A percentile compares a stretch with the other conserved stretches of the same genome.
Evolutionary conservation across 1,140 invertebrate genomes (phyloP).

Genomic region (Aricia agestis): DNA sequence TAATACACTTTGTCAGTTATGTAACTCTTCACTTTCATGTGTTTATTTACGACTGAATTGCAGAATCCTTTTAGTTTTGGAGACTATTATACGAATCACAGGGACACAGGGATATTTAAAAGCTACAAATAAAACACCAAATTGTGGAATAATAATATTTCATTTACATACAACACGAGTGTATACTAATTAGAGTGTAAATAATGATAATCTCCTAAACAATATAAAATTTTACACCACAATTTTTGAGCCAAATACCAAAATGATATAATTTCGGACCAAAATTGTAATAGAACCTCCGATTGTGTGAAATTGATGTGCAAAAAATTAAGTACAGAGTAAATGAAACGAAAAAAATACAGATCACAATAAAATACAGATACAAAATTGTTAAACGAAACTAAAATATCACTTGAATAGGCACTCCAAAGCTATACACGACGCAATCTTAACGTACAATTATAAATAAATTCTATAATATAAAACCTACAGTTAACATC

Average conservation of each 20-base stretch:
- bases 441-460: slow-evolving; percentile 7
- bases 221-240: slow-evolving; percentile 54
- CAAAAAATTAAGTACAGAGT: slow-evolving; percentile 23
- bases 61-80: too few relatives aligned
- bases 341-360: slow-evolving; percentile 17
- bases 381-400: slow-evolving; percentile 9
- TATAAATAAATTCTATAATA: slow-evolving; percentile 15
- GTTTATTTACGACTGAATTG: not conserved
- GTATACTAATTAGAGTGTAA: slow-evolving; percentile 56
- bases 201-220: slow-evolving; percentile 41
- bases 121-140: slow-evolving; percentile 24
- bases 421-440: slow-evolving; percentile 7
- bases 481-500: slow-evolving; percentile 14
- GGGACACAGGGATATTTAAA: too few relatives aligned
- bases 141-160: slow-evolving; percentile 63
- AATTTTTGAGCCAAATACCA: slow-evolving; percentile 53
- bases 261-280: slow-evolving; percentile 29
- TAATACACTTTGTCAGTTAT: not conserved
- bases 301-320: slow-evolving; percentile 11
- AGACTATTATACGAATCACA: too few relatives aligned
- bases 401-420: slow-evolving; percentile 17
- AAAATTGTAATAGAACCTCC: not conserved
- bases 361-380: slow-evolving; percentile 21
- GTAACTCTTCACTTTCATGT: not conserved
- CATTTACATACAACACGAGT: slow-evolving; percentile 60